Percentiles rank a stretch among this genome's conserved stretches.
phyloP scores from a whole-genome alignment of 2,888 invertebrate species.

The Criorhina ranunculi region DNA sequence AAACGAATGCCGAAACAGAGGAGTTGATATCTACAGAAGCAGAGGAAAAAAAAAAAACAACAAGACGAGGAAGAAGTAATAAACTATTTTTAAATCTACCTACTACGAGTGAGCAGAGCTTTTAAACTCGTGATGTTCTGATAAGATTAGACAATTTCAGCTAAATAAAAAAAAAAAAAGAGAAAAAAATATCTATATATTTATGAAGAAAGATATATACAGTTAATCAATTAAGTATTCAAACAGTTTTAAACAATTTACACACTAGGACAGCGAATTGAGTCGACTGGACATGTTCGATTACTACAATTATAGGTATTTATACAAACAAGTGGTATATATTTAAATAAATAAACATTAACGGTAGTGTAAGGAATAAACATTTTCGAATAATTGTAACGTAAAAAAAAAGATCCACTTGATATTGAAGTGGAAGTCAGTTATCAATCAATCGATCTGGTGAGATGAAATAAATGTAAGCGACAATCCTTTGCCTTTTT shows the following conservation, averaged over 20 bases:
- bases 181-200: slow-evolving; percentile 8
- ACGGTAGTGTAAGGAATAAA: neutral
- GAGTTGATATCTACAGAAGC: slow-evolving; percentile 57
- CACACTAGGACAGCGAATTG: slow-evolving; percentile 33
- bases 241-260: slow-evolving; percentile 55
- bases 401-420: slow-evolving; percentile 1
- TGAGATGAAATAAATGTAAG: too few species aligned
- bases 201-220: slow-evolving; percentile 45
- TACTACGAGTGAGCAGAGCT: slow-evolving; percentile 56
- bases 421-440: neutral
- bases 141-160: slow-evolving; percentile 72
- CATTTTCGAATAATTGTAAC: slow-evolving; percentile 26
- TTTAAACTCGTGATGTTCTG: slow-evolving; percentile 75
- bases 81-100: slow-evolving; percentile 69
- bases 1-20: slow-evolving; percentile 47
- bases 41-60: slow-evolving; percentile 26
- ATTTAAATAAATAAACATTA: neutral
- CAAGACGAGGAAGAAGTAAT: slow-evolving; percentile 58
- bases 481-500: too few species aligned
- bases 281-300: slow-evolving; percentile 42
- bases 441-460: neutral
- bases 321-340: neutral
- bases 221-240: slow-evolving; percentile 67
- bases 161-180: slow-evolving; percentile 28
- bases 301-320: slow-evolving; percentile 39